A percentile compares a stretch with the other conserved stretches of the same genome.
phyloP scores from a whole-genome alignment of 2,888 invertebrate species.

The Xiphydria camelus region DNA sequence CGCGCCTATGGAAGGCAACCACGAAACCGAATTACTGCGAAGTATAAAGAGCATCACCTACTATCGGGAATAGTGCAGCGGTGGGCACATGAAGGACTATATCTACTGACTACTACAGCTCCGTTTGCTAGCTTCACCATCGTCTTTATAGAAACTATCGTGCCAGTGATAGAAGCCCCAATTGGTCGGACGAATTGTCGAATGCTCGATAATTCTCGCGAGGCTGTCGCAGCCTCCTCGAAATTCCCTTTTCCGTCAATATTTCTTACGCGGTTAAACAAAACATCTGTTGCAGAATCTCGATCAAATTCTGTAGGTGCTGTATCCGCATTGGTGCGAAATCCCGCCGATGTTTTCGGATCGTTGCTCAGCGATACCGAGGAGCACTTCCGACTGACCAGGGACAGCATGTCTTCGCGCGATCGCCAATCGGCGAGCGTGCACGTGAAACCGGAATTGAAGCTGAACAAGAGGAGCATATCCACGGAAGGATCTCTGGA shows the following conservation, averaged over 20 bases:
- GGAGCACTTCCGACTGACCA: conserved; percentile 62
- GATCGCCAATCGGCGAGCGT: conserved; percentile 29
- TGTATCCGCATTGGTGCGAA: conserved; percentile 58
- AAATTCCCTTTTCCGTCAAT: conserved; percentile 11
- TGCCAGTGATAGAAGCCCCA: too few relatives aligned
- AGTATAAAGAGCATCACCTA: too few relatives aligned
- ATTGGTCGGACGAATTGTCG: too few relatives aligned
- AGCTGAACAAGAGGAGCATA: conserved; percentile 20
- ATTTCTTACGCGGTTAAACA: conserved; percentile 2
- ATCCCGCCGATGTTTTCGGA: conserved; percentile 62
- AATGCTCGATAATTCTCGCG: too few relatives aligned
- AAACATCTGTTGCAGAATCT: conserved; percentile 59
- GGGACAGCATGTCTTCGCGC: conserved; percentile 57
- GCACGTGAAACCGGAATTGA: conserved; percentile 30
- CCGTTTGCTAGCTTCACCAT: too few relatives aligned
- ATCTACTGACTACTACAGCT: too few relatives aligned
- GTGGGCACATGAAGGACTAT: too few relatives aligned
- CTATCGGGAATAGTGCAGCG: too few relatives aligned
- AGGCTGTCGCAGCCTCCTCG: not conserved
- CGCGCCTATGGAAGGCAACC: too few relatives aligned
- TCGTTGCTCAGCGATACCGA: conserved; percentile 64
- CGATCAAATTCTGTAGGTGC: conserved; percentile 73
- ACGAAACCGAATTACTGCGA: too few relatives aligned
- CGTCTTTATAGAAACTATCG: too few relatives aligned
- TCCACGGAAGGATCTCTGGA: conserved; percentile 30